Evolutionary conservation across 2,113 vertebrate species (phyloP).

Genomic region (Phyllopteryx taeniolatus): DNA sequence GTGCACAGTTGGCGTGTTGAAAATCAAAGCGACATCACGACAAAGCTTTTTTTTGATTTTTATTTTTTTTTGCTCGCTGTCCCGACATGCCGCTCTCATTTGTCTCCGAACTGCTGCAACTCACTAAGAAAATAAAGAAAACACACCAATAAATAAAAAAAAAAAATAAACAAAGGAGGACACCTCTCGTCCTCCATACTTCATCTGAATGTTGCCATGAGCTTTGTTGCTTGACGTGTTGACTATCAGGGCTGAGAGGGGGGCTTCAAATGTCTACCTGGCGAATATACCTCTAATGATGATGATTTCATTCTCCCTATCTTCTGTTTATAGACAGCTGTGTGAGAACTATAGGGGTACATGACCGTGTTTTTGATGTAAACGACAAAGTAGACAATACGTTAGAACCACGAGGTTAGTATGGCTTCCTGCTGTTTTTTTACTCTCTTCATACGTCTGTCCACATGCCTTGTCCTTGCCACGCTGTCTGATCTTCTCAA

Average conservation of each 20-base stretch:
- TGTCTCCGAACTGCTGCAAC: slow-evolving; percentile 73
- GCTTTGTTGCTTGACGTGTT: slow-evolving; percentile 69
- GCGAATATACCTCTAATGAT: slow-evolving; percentile 78
- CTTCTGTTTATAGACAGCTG: slow-evolving; percentile 99
- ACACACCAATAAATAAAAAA: not conserved
- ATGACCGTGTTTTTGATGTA: slow-evolving; percentile 99
- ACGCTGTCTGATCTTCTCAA: slow-evolving; percentile 41
- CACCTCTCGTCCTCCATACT: slow-evolving; percentile 31
- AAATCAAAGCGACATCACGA: slow-evolving; percentile 33
- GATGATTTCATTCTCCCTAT: slow-evolving; percentile 79
- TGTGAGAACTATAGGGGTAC: slow-evolving; percentile 99
- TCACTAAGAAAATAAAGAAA: slow-evolving; percentile 32
- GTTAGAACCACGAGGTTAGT: slow-evolving; percentile 99
- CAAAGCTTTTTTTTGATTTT: not conserved
- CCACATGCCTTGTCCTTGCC: slow-evolving; percentile 70
- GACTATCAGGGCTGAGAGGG: slow-evolving; percentile 36
- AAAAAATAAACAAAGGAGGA: slow-evolving; percentile 24
- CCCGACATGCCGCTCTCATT: slow-evolving; percentile 56
- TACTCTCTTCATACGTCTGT: slow-evolving; percentile 72
- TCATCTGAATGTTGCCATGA: slow-evolving; percentile 70
- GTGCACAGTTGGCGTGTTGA: slow-evolving; percentile 40
- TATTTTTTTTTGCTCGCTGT: slow-evolving; percentile 28
- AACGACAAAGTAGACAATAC: slow-evolving; percentile 99
- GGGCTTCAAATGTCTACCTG: slow-evolving; percentile 84
- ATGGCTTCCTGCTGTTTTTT: slow-evolving; percentile 83